phyloP scores from a whole-genome alignment of 2,797 vertebrate species.

The Pogonophryne albipinna region DNA sequence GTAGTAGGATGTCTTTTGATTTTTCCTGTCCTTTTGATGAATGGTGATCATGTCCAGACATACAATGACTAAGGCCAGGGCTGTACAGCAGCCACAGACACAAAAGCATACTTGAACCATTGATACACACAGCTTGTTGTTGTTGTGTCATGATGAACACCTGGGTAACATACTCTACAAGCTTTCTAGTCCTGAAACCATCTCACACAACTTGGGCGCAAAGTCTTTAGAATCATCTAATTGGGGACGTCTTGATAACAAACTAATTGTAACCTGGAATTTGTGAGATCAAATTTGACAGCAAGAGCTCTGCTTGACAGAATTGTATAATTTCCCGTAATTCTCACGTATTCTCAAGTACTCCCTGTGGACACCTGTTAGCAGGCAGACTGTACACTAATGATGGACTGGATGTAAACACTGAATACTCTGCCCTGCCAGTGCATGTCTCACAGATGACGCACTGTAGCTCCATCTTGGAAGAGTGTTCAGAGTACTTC shows the following conservation, averaged over 20 bases:
- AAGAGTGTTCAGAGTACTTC: constrained; percentile 41
- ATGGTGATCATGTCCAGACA: not conserved
- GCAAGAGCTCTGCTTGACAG: not conserved
- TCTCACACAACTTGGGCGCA: not conserved
- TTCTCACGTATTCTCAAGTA: constrained; percentile 14
- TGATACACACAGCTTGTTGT: not conserved
- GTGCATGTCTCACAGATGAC: constrained; percentile 43
- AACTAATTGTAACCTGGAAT: not conserved
- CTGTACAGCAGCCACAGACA: constrained; percentile 7
- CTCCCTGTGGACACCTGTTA: not conserved
- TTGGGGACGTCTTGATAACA: not conserved
- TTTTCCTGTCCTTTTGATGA: not conserved
- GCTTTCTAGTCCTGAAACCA: not conserved
- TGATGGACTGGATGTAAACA: constrained; percentile 38
- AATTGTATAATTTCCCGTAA: not conserved
- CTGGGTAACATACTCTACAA: not conserved
- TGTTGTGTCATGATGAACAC: not conserved
- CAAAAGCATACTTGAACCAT: constrained; percentile 2
- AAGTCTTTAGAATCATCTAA: not conserved
- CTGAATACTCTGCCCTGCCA: constrained; percentile 27
- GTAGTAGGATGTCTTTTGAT: not conserved
- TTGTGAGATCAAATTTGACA: constrained; percentile 9
- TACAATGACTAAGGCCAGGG: constrained; percentile 16
- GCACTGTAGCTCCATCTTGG: constrained; percentile 46
- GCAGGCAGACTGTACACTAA: constrained; percentile 11